Evolutionary conservation across 2,888 invertebrate species (phyloP), one percentile per base, ranked within the genome.

Genomic region (Lepidocyrtoides sp.): DNA sequence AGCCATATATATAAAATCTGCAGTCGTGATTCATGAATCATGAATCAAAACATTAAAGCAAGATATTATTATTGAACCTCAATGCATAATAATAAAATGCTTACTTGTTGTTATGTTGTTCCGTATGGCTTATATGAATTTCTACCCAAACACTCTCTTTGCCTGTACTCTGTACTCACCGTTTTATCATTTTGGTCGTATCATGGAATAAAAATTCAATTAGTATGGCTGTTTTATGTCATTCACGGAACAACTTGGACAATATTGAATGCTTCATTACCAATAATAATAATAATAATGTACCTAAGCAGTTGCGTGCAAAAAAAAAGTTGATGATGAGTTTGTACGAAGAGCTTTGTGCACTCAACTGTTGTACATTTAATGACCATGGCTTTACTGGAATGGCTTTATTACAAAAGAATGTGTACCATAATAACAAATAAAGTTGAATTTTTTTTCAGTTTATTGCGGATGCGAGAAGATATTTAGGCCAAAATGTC

Each of bases 371-470:
- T 3, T 63, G 4, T 29, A 29, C 14, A 29, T 29, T 26, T 12
- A 14, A 29, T 63, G 26, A 8, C 51, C 2, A 54, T n/a, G 12
- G 54, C 17, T 17, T 36, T 69, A 17, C 69, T 69, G 69, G 69
- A 69, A 69, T 69, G 3, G 20, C 36, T 69, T 4, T 17, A 36
- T 4, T 69, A 36, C 17, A 14, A 69, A 69, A 69, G 36, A 69
- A 69, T 69, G 20, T 20, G 17, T 69, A 36, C 26, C 17, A 20
- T 75, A 75, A 48, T 48, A 44, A 23, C 48, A 23, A 48, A 48
- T 75, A 75, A 75, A 75, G 48, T 48, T 48, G 75, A 48, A 75
- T 75, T 75, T 75, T n/a, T n/a, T 36, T 75, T 75, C 48, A 48
- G 36, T 69, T 41, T 75, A 75, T 41, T 41, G 41, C 23, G 7